Base-by-base conservation (phyloP, 2,113 vertebrate species). In the Spea multiplicata region DNA sequence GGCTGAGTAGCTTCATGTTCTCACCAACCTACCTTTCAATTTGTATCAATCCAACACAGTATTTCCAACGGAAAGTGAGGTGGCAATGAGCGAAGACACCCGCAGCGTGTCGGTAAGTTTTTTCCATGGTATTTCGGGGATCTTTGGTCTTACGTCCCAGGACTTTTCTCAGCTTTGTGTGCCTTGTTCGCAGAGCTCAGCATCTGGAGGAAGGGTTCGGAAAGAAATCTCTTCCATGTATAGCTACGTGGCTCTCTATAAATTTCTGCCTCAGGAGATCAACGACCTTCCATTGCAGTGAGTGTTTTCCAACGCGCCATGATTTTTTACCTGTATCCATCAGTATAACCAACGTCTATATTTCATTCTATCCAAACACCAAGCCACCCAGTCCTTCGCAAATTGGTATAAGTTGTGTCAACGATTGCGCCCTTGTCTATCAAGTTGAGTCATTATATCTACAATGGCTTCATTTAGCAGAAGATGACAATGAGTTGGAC, bases 231-330 rank as follows among this genome's bases (percentile, higher is more conserved):
- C 93, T 16, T 89, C 94, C 81, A 92, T 97, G 90, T 95, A 96
- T 86, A 95, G 94, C 57, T 97, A 97, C 0, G 95, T 97, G 2
- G 94, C 94, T 0, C 94, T 97, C 81, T 97, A 93, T 90, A 95
- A 92, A 88, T 97, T 97, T 71, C 85, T 96, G 84, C 95, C 95
- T 70, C 95, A 97, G 84, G 95, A 97, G 82, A 92, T 88, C 66
- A 95, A 96, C 0, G 96, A 97, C 84, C 89, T 97, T 84, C 93
- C 94, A 82, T 86, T 97, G 53, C 93, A 94, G 96, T 97, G 84
- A 96, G 95, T 92, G 80, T 44, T 10, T 17, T 7, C 2, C 16
- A 13, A 6, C 55, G 45, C 71, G 66, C 55, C 50, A 59, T 59
- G 4, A 59, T 8, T 30, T 30, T 30, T 30, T 30, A 30, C 30